A percentile compares a stretch with the other conserved stretches of the same genome.
Evolutionary conservation across 1,140 invertebrate genomes (phyloP).

Genomic region (Danaus melanippus): DNA sequence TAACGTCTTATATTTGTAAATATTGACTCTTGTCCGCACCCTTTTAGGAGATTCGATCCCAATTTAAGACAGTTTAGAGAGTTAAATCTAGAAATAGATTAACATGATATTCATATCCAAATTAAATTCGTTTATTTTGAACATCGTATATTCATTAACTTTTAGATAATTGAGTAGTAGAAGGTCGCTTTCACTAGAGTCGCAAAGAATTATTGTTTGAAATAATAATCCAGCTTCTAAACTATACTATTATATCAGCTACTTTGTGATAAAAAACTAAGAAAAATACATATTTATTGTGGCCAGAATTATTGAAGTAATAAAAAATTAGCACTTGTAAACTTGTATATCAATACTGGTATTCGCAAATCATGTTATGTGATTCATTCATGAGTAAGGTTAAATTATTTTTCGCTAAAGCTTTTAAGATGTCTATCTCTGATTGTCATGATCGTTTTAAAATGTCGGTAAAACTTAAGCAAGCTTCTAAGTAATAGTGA

Average conservation of each 20-base stretch:
- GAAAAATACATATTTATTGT: too few species aligned
- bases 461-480: too few species aligned
- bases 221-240: background rate
- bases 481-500: too few species aligned
- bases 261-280: constrained; percentile 39
- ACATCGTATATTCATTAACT: too few species aligned
- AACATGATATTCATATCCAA: too few species aligned
- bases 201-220: background rate
- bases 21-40: constrained; percentile 62
- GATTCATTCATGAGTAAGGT: constrained; percentile 35
- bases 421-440: constrained; percentile 36
- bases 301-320: too few species aligned
- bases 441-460: constrained; percentile 3
- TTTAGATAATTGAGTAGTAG: too few species aligned
- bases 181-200: too few species aligned
- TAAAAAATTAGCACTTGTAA: too few species aligned
- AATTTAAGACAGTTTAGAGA: constrained; percentile 31
- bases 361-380: constrained; percentile 32
- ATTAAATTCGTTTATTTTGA: too few species aligned
- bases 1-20: constrained; percentile 68
- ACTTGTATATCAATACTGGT: too few species aligned
- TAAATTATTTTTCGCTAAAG: constrained; percentile 20
- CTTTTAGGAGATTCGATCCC: constrained; percentile 50
- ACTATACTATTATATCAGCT: constrained; percentile 9
- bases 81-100: background rate